Percentiles rank a stretch among this genome's conserved stretches.
Conservation (phyloP, 1,140 invertebrate genomes). For the Bombyx mandarina region DNA sequence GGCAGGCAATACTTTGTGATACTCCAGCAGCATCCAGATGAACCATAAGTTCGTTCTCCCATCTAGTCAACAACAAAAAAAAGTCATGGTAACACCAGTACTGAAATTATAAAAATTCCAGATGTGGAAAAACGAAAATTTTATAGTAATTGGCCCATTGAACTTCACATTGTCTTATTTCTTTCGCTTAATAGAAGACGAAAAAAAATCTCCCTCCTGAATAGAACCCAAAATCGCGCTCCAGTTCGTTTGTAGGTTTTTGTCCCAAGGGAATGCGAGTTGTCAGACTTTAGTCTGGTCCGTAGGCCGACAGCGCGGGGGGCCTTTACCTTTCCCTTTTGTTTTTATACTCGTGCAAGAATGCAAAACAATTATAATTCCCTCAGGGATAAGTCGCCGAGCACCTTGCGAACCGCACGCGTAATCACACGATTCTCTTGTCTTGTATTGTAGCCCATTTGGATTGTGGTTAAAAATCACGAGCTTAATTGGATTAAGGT, state of each 20-base stretch:
- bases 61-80: no score
- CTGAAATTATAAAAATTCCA: no score
- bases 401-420: conserved; percentile 40
- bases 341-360: conserved; percentile 67
- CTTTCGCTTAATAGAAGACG: neutral
- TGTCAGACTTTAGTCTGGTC: conserved; percentile 64
- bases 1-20: no score
- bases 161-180: no score
- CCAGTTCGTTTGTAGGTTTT: conserved; percentile 60
- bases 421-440: conserved; percentile 49
- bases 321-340: conserved; percentile 55
- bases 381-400: conserved; percentile 57
- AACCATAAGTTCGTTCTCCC: no score
- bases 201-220: conserved; percentile 1
- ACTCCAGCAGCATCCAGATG: no score
- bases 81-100: no score
- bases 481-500: conserved; percentile 47
- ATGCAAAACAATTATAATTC: conserved; percentile 71
- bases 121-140: no score
- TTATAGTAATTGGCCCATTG: neutral
- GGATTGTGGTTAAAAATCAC: conserved; percentile 48
- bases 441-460: conserved; percentile 37
- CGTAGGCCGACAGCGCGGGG: conserved; percentile 45
- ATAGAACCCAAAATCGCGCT: conserved; percentile 21
- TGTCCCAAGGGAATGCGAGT: conserved; percentile 60